Conservation (phyloP, 1,140 invertebrate genomes). For the Hyposmocoma kahamanoa region DNA sequence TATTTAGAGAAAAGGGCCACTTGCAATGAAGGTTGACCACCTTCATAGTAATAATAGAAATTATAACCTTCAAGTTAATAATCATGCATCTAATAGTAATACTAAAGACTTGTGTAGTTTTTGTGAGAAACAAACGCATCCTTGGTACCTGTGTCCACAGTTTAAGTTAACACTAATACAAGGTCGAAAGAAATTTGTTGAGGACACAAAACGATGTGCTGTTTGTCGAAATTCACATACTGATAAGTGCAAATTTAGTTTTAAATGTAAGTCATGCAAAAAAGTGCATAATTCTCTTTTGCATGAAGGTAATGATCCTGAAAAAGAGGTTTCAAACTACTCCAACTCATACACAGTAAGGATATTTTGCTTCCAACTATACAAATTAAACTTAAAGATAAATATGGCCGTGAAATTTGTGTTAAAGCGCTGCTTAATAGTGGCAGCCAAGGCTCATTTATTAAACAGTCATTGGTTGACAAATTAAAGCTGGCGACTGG, state of each 20-base stretch:
- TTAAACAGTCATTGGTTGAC: conserved; percentile 7
- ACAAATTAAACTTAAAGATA: conserved; percentile 15
- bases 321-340: neutral
- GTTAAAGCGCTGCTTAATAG: conserved; percentile 18
- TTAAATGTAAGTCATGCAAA: conserved; percentile 22
- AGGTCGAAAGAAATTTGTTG: neutral
- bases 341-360: neutral
- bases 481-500: conserved; percentile 8
- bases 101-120: conserved; percentile 10
- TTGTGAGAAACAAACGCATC: conserved; percentile 2
- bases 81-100: conserved; percentile 8
- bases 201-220: neutral
- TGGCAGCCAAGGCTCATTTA: conserved; percentile 20
- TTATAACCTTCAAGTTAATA: conserved; percentile 1
- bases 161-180: neutral
- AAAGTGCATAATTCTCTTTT: conserved; percentile 17
- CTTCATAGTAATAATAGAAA: neutral
- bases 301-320: conserved; percentile 6
- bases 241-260: conserved; percentile 15
- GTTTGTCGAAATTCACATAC: neutral
- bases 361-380: conserved; percentile 14
- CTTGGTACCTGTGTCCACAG: neutral
- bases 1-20: too few relatives aligned
- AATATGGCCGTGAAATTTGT: conserved; percentile 9
- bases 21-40: too few relatives aligned